Conservation (phyloP, 2,113 vertebrate species). For the Datnioides undecimradiatus region DNA sequence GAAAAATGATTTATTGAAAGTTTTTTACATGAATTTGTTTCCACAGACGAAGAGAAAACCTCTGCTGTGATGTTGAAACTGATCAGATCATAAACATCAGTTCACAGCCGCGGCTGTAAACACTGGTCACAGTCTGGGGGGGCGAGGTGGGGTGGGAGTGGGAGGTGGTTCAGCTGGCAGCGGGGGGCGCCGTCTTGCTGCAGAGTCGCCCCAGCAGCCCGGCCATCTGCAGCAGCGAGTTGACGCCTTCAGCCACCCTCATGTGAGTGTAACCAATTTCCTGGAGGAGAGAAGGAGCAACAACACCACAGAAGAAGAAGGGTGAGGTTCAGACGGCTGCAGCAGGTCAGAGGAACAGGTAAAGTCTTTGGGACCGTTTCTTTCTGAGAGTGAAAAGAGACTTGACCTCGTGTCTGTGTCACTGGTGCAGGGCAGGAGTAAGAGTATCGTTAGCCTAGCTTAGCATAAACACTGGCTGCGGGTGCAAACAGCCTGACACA, state of each 20-base stretch:
- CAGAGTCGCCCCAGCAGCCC: conserved; percentile 93
- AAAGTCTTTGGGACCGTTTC: not conserved
- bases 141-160: not conserved
- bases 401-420: no score
- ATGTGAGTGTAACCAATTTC: conserved; percentile 98
- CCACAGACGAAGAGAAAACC: conserved; percentile 70
- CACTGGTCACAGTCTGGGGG: not conserved
- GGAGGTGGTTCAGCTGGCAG: conserved; percentile 81
- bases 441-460: no score
- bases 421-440: no score
- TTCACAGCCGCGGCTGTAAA: not conserved
- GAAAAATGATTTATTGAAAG: not conserved
- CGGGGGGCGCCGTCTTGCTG: conserved; percentile 88
- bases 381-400: not conserved
- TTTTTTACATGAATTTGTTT: not conserved
- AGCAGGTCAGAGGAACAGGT: not conserved
- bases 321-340: not conserved
- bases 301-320: not conserved
- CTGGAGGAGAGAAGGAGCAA: conserved; percentile 73
- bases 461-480: no score
- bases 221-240: conserved; percentile 95
- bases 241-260: conserved; percentile 94
- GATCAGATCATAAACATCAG: not conserved
- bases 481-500: no score
- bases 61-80: conserved; percentile 9